Evolutionary conservation across 2,888 invertebrate genomes (phyloP).

Genomic region (Epinotia nisella): DNA sequence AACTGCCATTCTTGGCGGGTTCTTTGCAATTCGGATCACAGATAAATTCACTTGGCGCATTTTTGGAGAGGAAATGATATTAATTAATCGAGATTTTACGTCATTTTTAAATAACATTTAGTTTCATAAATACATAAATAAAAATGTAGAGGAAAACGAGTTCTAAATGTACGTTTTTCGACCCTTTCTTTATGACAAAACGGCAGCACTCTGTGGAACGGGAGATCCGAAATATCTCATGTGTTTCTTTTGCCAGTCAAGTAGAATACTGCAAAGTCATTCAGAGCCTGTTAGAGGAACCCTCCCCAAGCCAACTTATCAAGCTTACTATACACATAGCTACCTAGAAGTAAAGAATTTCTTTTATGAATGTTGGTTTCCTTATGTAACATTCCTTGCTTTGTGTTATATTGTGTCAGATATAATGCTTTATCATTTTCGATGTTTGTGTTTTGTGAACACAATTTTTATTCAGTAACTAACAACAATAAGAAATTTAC

Average conservation of each 20-base stretch:
- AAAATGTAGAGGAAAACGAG: slow-evolving; percentile 1
- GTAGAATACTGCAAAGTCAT: slow-evolving; percentile 32
- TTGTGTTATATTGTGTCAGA: background rate
- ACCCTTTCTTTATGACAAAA: slow-evolving; percentile 17
- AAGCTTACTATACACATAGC: slow-evolving; percentile 9
- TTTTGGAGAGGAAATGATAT: slow-evolving; percentile 16
- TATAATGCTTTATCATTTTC: too few relatives aligned
- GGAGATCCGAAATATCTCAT: slow-evolving; percentile 24
- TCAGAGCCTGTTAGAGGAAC: slow-evolving; percentile 16
- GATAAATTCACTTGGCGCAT: slow-evolving; percentile 36
- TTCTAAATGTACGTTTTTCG: slow-evolving; percentile 17
- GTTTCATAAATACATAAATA: background rate
- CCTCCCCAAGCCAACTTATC: slow-evolving; percentile 21
- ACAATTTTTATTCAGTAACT: too few relatives aligned
- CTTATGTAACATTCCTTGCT: background rate
- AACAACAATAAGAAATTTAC: too few relatives aligned
- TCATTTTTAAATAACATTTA: slow-evolving; percentile 10
- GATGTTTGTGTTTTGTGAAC: too few relatives aligned
- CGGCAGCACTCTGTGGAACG: background rate
- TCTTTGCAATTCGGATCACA: slow-evolving; percentile 32
- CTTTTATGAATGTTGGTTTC: background rate
- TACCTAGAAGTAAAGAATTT: background rate
- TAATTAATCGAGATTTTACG: slow-evolving; percentile 29
- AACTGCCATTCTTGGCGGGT: slow-evolving; percentile 41
- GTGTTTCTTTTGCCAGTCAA: slow-evolving; percentile 31